A percentile compares a stretch with the other conserved stretches of the same genome.
Conservation (phyloP, 1,140 invertebrate genomes). For the Orchesella cincta region DNA sequence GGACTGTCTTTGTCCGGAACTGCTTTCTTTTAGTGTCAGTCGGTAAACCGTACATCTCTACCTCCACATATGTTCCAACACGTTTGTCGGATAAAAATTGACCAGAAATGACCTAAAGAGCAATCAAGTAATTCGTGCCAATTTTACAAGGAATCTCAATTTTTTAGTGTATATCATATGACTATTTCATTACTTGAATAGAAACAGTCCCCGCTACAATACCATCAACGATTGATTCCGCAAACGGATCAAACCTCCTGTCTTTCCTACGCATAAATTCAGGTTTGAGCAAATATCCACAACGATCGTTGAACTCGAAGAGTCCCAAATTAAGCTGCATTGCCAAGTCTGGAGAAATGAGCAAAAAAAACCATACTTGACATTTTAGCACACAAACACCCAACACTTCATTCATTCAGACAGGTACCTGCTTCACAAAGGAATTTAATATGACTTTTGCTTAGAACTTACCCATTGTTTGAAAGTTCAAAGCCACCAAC, state of each 20-base stretch:
- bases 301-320: conserved; percentile 97
- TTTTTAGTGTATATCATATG: no score
- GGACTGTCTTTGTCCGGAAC: conserved; percentile 85
- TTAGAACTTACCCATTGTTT: conserved; percentile 76
- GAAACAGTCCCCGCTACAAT: conserved; percentile 96
- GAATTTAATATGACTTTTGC: background rate
- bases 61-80: conserved; percentile 95
- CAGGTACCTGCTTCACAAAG: background rate
- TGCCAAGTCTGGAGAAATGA: conserved; percentile 71
- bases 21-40: conserved; percentile 97
- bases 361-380: background rate
- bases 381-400: background rate
- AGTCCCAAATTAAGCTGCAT: conserved; percentile 99
- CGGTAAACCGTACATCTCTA: conserved; percentile 98
- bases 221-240: conserved; percentile 98
- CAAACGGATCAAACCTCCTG: conserved; percentile 93
- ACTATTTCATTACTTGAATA: conserved; percentile 70
- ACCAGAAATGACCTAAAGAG: conserved; percentile 67
- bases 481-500: conserved; percentile 96
- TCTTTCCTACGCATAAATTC: conserved; percentile 98
- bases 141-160: background rate
- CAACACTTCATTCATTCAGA: background rate
- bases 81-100: conserved; percentile 96
- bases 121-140: background rate
- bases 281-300: conserved; percentile 93